Evolutionary conservation across 2,797 vertebrate genomes (phyloP).

Genomic region (Vespertilio murinus): DNA sequence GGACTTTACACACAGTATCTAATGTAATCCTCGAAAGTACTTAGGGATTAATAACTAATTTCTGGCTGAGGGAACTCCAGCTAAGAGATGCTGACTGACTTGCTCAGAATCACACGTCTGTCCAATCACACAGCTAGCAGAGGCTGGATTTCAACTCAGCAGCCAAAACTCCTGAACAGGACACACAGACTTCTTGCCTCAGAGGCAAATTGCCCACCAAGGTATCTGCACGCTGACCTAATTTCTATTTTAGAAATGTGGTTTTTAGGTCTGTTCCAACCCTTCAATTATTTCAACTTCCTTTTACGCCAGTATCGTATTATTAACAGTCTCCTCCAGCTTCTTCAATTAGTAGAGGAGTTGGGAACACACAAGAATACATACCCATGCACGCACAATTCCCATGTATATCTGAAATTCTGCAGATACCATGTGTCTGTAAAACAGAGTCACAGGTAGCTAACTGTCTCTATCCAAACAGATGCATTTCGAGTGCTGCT

Average conservation of each 20-base stretch:
- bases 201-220: neutral
- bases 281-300: neutral
- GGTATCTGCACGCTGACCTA: neutral
- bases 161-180: neutral
- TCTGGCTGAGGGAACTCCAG: neutral
- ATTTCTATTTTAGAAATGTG: neutral
- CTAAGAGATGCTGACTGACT: neutral
- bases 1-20: neutral
- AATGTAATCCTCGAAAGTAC: neutral
- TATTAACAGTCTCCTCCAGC: neutral
- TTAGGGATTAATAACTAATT: neutral
- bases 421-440: neutral
- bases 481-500: neutral
- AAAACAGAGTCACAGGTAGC: neutral
- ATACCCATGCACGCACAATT: neutral
- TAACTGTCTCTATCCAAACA: neutral
- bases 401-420: neutral
- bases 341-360: neutral
- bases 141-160: neutral
- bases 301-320: neutral
- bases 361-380: neutral
- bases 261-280: neutral
- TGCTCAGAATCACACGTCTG: neutral
- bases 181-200: neutral
- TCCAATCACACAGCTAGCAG: neutral